These are phyloP conservation scores for Tetranychus urticae DNA, from an alignment of 1,140 invertebrate genomes.

Conservation along the genomic window DNA sequence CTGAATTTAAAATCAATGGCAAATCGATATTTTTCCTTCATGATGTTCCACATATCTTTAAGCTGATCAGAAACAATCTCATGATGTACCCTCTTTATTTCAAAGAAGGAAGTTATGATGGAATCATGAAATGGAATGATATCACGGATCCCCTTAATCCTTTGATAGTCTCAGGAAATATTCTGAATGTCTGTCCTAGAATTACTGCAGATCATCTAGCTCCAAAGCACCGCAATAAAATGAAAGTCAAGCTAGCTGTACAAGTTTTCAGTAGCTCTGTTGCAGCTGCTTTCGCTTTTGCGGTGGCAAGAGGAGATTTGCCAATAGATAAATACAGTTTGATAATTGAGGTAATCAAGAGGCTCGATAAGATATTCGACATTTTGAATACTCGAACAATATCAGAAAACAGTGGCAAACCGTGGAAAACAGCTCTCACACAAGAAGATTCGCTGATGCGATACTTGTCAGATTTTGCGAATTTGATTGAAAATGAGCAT, in stretches of 20 bases:
- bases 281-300: too few species aligned
- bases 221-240: neutral
- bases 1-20: too few species aligned
- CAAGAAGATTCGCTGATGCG: neutral
- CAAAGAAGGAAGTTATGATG: too few species aligned
- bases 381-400: neutral
- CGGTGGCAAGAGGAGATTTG: neutral
- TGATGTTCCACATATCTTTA: too few species aligned
- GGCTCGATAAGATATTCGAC: neutral
- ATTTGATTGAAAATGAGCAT: neutral
- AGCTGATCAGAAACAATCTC: too few species aligned
- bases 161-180: neutral
- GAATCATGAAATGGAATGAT: too few species aligned
- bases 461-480: neutral
- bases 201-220: neutral
- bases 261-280: neutral
- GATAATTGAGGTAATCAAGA: neutral
- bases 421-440: neutral
- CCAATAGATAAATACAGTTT: neutral
- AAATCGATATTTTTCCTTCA: too few species aligned
- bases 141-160: neutral
- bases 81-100: too few species aligned
- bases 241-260: neutral
- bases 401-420: neutral
- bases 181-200: neutral